A percentile compares a stretch with the other conserved stretches of the same genome.
Conservation (phyloP, 2,797 vertebrate species). For the Trachurus trachurus region DNA sequence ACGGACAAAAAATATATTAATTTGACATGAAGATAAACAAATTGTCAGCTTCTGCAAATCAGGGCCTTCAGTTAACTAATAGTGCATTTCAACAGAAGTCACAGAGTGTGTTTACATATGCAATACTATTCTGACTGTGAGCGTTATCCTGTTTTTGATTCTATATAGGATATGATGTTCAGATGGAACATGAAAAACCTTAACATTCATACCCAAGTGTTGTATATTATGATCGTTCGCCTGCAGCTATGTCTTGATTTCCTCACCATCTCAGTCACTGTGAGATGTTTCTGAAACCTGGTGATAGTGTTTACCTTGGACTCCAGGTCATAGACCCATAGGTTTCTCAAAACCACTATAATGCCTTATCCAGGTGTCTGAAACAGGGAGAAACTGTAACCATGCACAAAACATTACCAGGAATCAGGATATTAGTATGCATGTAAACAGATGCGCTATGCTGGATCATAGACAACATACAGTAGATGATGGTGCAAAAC, state of each 20-base stretch:
- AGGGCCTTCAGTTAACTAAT: neutral
- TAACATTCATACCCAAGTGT: no score
- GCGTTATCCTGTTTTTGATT: neutral
- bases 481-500: neutral
- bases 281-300: neutral
- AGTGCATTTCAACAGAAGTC: neutral
- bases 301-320: neutral
- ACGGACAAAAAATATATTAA: slow-evolving; percentile 4
- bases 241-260: neutral
- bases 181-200: neutral
- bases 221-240: no score
- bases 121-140: neutral
- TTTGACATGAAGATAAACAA: slow-evolving; percentile 5
- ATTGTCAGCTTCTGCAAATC: neutral
- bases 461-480: neutral
- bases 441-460: neutral
- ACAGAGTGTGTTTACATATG: neutral
- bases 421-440: no score
- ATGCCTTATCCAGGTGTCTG: neutral
- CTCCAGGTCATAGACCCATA: neutral
- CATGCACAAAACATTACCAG: no score
- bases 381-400: neutral
- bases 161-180: neutral
- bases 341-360: neutral
- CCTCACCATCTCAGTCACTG: neutral